Evolutionary conservation across 2,888 invertebrate species (phyloP).

Genomic region (Branchellion lobata): DNA sequence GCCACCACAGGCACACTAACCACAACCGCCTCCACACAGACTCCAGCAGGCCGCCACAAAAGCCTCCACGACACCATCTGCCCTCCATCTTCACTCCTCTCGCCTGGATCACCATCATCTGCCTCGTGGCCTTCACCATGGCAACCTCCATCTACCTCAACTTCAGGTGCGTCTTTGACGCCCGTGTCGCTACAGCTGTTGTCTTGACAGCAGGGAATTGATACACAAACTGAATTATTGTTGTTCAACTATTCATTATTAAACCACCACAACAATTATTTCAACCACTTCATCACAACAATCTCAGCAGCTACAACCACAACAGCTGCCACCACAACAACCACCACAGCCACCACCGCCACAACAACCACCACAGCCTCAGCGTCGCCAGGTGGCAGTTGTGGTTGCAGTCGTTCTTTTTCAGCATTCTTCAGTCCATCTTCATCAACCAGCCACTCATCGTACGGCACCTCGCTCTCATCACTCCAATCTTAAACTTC

Average conservation of each 20-base stretch:
- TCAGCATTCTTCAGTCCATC: constrained; percentile 59
- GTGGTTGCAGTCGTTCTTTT: constrained; percentile 61
- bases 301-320: too few species aligned
- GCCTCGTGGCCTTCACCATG: constrained; percentile 55
- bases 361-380: constrained; percentile 54
- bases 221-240: background rate
- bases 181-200: background rate
- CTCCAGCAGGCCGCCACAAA: constrained; percentile 22
- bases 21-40: background rate
- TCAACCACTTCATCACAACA: too few species aligned
- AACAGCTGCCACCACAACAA: too few species aligned
- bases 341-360: background rate
- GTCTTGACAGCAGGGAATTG: background rate
- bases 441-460: constrained; percentile 60
- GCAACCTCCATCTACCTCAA: constrained; percentile 58
- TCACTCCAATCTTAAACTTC: too few species aligned
- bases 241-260: too few species aligned
- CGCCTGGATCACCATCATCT: constrained; percentile 57
- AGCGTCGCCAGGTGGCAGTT: constrained; percentile 57
- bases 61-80: constrained; percentile 52
- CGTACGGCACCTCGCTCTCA: constrained; percentile 54
- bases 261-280: too few species aligned
- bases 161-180: constrained; percentile 55
- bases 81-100: constrained; percentile 58
- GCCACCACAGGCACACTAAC: too few species aligned